Evolutionary conservation across 1,140 invertebrate genomes (phyloP), one percentile per base, ranked within the genome.

Genomic region (Rhyzopertha dominica): DNA sequence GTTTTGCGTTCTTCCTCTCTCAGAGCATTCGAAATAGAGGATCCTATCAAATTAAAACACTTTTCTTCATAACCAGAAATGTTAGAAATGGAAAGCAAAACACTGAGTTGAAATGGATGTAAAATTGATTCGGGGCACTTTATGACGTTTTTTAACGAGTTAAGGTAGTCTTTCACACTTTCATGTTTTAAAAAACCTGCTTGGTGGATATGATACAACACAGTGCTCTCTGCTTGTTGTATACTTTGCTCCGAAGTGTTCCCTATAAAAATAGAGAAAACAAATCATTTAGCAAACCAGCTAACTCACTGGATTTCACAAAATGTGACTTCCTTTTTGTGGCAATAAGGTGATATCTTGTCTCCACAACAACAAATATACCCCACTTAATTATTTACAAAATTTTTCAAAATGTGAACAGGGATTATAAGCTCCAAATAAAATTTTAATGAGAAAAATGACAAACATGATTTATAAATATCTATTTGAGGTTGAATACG

Each of bases 201-300:
- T 45, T 73, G 68, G 49, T 74, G 69, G 20, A 79, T 74, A 34
- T 79, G 70, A 50, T 72, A 79, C 0, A 79, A 56, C 14, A 79
- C 70, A n/a, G 71, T 76, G 38, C 71, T 72, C 62, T 79, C 75
- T 19, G 65, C 54, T 38, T 73, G 61, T 50, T 59, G 23, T 19
- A 29, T 28, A 26, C 63, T 54, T 22, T 69, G 65, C 43, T 67
- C 63, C 13, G 58, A 59, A 29, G 58, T 62, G 5, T 43, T 47
- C 54, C 68, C 69, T 71, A 38, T 22, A 54, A 53, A 47, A 34
- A 35, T 28, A 49, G 26, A 13, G 24, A 53, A 32, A 48, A n/a
- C n/a, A n/a, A n/a, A n/a, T n/a, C n/a, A n/a, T n/a, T n/a, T n/a
- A n/a, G n/a, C n/a, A n/a, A n/a, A n/a, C n/a, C n/a, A n/a, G n/a